A percentile compares a stretch with the other conserved stretches of the same genome.
phyloP scores from a whole-genome alignment of 2,797 vertebrate species.

The Trichosurus vulpecula region DNA sequence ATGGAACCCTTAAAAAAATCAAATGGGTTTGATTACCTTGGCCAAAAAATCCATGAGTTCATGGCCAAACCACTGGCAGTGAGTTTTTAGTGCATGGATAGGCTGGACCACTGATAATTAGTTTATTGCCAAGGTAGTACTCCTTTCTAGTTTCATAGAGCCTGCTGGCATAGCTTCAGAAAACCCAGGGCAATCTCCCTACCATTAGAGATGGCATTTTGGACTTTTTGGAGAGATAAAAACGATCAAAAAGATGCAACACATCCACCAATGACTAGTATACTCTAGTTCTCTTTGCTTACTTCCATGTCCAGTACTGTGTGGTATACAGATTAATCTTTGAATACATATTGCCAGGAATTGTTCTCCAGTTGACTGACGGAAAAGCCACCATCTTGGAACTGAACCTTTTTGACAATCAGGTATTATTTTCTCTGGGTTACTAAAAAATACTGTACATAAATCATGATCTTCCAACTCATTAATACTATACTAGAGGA shows the following conservation, averaged over 20 bases:
- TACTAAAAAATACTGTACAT: neutral
- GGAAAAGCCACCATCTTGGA: neutral
- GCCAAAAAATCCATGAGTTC: neutral
- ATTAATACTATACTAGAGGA: neutral
- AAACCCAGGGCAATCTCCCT: neutral
- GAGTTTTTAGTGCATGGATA: neutral
- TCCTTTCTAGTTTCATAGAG: neutral
- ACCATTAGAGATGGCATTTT: too few relatives aligned
- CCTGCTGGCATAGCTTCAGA: too few relatives aligned
- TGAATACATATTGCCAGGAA: neutral
- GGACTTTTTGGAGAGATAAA: too few relatives aligned
- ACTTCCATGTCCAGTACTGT: neutral
- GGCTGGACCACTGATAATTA: neutral
- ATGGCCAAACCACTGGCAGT: neutral
- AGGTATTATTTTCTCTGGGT: neutral
- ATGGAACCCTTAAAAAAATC: neutral
- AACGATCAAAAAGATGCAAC: too few relatives aligned
- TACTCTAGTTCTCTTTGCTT: neutral
- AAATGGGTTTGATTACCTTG: neutral
- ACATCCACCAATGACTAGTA: neutral
- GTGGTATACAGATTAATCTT: neutral
- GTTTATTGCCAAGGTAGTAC: neutral
- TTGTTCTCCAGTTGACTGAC: neutral
- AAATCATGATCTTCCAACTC: neutral
- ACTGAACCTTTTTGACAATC: neutral